These are phyloP conservation scores for Sander lucioperca DNA, from an alignment of 2,113 vertebrate genomes.

Conservation along the genomic window DNA sequence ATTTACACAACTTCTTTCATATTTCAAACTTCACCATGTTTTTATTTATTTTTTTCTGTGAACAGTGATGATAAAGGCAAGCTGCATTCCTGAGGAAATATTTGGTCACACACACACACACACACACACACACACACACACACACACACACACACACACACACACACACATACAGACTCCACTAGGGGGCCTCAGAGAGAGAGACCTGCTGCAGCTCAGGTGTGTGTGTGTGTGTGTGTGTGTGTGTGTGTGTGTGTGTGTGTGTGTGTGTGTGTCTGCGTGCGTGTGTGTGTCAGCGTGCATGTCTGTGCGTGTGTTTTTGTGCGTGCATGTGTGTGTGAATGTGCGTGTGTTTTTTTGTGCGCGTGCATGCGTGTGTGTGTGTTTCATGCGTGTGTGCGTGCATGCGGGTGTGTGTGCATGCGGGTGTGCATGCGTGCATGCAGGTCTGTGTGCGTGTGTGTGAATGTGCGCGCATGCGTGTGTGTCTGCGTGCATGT, in stretches of 20 bases:
- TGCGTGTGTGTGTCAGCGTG: not conserved
- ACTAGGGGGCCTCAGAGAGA: constrained; percentile 62
- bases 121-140: no score
- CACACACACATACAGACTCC: constrained; percentile 1
- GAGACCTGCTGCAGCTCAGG: not conserved
- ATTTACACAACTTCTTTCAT: not conserved
- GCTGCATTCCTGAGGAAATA: not conserved
- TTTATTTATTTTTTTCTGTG: not conserved
- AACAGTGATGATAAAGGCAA: not conserved
- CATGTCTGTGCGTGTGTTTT: not conserved
- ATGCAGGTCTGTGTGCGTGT: no score
- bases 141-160: not conserved
- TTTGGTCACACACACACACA: not conserved
- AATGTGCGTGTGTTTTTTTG: no score
- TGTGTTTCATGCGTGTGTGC: not conserved
- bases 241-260: no score
- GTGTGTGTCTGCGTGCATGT: not conserved
- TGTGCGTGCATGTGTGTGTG: no score
- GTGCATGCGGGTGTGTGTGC: not conserved
- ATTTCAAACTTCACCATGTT: not conserved
- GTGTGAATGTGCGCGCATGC: no score
- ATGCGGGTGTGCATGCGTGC: no score
- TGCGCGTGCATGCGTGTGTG: no score
- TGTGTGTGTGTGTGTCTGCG: no score
- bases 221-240: not conserved